Evolutionary conservation across 2,113 vertebrate species (phyloP).

Genomic region (Dasyprocta punctata): DNA sequence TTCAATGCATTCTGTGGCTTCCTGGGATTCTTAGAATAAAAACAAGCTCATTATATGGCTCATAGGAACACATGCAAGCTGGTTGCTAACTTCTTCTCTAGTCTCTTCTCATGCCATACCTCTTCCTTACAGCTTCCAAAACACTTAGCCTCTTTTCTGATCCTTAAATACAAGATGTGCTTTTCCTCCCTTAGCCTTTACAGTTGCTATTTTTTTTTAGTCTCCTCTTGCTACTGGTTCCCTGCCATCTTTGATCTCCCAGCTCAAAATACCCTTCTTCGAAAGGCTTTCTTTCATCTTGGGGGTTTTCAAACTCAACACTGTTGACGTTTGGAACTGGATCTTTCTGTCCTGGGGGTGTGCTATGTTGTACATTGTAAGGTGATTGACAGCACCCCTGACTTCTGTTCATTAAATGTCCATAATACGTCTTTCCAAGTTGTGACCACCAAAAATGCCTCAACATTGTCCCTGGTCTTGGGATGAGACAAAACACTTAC

Average conservation of each 20-base stretch:
- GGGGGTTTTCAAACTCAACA: not conserved
- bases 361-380: accelerated
- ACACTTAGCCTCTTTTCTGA: not conserved
- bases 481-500: not conserved
- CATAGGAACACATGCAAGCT: not conserved
- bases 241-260: not conserved
- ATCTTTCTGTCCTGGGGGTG: not conserved
- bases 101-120: not conserved
- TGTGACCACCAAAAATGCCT: not conserved
- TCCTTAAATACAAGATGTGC: not conserved
- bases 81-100: not conserved
- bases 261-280: not conserved
- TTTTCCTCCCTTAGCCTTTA: not conserved
- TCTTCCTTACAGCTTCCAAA: not conserved
- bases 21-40: not conserved
- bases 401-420: no score
- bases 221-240: not conserved
- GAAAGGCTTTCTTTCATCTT: not conserved
- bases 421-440: not conserved
- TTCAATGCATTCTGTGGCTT: not conserved
- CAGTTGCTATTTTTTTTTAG: not conserved
- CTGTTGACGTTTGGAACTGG: not conserved
- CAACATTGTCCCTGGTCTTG: not conserved
- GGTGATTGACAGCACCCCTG: no score
- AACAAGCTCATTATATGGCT: not conserved